phyloP scores from a whole-genome alignment of 2,113 vertebrate species.

The Erythrocebus patas region DNA sequence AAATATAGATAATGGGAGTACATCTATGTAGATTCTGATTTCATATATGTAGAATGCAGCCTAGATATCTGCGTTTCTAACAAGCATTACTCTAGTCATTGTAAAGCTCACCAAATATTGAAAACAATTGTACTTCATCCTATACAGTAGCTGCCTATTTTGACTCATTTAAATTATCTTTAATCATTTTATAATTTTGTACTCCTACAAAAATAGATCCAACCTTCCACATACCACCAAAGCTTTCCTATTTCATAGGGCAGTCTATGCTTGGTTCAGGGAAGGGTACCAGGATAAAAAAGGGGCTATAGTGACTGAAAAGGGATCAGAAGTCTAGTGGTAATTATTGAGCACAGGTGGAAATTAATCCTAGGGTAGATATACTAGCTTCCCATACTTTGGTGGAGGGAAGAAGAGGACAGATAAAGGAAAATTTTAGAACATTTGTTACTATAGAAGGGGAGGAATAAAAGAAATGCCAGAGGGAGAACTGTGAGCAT shows the following conservation, averaged over 20 bases:
- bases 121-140: not conserved
- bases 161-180: constrained; percentile 15
- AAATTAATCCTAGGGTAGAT: not conserved
- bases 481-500: not conserved
- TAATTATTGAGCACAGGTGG: not conserved
- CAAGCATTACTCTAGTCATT: not conserved
- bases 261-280: not conserved
- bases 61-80: not conserved
- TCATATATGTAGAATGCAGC: not conserved
- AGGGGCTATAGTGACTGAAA: not conserved
- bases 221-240: not conserved
- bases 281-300: not conserved
- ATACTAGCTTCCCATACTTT: not conserved
- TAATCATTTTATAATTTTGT: not conserved
- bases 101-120: not conserved
- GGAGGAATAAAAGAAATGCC: not conserved
- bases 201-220: not conserved
- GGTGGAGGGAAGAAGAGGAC: not conserved
- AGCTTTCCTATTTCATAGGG: not conserved
- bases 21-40: not conserved
- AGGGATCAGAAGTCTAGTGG: not conserved
- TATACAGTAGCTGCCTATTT: not conserved
- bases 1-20: not conserved
- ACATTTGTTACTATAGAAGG: not conserved
- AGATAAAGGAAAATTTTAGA: not conserved